phyloP scores from a whole-genome alignment of 2,113 vertebrate genomes.

The Pogona vitticeps region DNA sequence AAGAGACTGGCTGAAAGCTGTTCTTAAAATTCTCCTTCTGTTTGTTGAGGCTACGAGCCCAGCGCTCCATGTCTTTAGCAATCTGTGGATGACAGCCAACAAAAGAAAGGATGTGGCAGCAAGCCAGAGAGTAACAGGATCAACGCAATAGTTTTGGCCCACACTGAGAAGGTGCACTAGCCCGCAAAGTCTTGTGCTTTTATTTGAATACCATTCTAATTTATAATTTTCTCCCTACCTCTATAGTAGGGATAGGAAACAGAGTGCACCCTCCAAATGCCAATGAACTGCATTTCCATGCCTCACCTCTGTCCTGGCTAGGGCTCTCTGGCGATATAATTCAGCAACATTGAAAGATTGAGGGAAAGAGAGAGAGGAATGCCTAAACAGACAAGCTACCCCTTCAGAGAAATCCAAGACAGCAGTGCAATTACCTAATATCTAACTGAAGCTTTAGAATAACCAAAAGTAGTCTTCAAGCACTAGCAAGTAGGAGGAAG shows the following conservation, averaged over 20 bases:
- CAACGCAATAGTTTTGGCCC: neutral
- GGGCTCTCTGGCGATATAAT: neutral
- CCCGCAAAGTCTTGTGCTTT: neutral
- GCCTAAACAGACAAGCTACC: neutral
- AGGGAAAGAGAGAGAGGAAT: too few relatives aligned
- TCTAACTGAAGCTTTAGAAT: neutral
- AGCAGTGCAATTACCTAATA: neutral
- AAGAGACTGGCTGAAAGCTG: slow-evolving; percentile 71
- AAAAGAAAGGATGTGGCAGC: neutral
- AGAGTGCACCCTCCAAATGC: neutral
- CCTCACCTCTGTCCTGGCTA: neutral
- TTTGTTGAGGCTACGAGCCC: slow-evolving; percentile 90
- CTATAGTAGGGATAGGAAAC: neutral
- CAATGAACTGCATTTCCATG: neutral
- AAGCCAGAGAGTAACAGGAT: too few relatives aligned
- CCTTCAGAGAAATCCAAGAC: neutral
- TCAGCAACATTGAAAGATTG: too few relatives aligned
- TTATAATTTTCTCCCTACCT: neutral
- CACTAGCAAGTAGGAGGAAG: neutral
- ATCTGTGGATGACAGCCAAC: slow-evolving; percentile 72
- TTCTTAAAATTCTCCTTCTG: slow-evolving; percentile 91
- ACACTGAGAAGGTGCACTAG: neutral
- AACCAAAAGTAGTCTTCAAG: neutral
- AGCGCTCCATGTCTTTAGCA: slow-evolving; percentile 93
- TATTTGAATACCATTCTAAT: too few relatives aligned